Conservation (phyloP, 35 echinoderm and acorn worm genomes). For the Apostichopus californicus region DNA sequence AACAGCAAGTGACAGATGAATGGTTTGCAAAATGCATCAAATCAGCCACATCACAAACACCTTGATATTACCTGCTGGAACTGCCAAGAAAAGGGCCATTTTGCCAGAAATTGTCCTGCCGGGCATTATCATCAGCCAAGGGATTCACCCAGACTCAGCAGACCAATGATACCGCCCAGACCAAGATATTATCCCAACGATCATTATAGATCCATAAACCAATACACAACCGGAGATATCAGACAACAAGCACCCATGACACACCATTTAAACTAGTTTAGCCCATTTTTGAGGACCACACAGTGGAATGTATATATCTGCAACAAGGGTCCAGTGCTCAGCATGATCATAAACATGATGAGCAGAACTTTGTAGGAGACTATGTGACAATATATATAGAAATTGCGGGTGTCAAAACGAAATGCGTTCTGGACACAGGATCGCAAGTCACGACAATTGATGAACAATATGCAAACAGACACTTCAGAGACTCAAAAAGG, state of each 20-base stretch:
- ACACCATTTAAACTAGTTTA: constrained; percentile 34
- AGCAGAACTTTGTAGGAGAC: constrained; percentile 10
- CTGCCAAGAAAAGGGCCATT: background rate
- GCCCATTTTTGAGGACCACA: constrained; percentile 46
- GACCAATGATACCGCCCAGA: background rate
- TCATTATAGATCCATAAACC: background rate
- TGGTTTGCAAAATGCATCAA: constrained; percentile 1
- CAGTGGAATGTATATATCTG: background rate
- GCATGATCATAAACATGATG: background rate
- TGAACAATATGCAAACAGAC: background rate
- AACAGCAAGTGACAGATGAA: background rate
- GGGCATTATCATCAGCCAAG: background rate
- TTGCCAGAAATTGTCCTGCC: background rate
- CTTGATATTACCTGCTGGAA: background rate
- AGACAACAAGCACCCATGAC: background rate
- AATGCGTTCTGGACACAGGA: constrained; percentile 40
- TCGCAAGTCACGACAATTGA: constrained; percentile 37
- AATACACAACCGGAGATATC: background rate
- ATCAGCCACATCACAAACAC: background rate
- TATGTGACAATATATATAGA: constrained; percentile 7
- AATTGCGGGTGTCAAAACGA: constrained; percentile 38
- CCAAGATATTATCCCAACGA: background rate
- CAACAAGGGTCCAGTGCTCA: background rate
- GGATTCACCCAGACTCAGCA: background rate
- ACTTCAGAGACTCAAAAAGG: background rate